Percentiles rank a stretch among this genome's conserved stretches.
These are phyloP conservation scores for Omphaloscelis lunosa DNA, from an alignment of 2,888 invertebrate species.

Conservation along the genomic window DNA sequence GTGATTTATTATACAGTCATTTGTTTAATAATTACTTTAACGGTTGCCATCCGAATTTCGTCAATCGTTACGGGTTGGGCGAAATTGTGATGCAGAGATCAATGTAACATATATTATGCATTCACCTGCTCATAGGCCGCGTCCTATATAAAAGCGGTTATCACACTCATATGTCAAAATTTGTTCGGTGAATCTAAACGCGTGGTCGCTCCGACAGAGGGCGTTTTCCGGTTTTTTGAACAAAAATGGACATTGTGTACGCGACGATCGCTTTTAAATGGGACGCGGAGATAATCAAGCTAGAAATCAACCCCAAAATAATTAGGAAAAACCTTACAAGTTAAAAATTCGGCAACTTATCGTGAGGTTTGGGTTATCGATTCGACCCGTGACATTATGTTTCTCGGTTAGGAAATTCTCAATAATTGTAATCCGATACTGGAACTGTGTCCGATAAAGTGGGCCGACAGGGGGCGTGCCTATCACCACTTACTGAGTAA, in stretches of 20 bases:
- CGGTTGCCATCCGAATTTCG: not conserved
- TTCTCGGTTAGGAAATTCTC: conserved; percentile 22
- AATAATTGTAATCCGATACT: conserved; percentile 39
- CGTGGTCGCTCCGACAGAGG: too few species aligned
- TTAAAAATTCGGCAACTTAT: not conserved
- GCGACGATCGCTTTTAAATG: too few species aligned
- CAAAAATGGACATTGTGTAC: too few species aligned
- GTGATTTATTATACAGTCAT: conserved; percentile 26
- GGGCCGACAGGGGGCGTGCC: conserved; percentile 47
- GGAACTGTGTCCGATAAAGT: conserved; percentile 46
- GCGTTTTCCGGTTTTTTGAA: too few species aligned
- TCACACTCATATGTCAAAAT: too few species aligned
- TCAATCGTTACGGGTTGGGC: not conserved
- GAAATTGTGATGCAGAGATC: not conserved
- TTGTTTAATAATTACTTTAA: not conserved
- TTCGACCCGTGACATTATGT: conserved; percentile 5
- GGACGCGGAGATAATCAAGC: too few species aligned
- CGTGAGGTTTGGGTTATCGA: conserved; percentile 14
- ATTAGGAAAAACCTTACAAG: not conserved
- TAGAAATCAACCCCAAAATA: not conserved
- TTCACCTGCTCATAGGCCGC: not conserved
- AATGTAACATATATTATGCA: not conserved
- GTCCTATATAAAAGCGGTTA: too few species aligned
- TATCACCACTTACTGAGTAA: conserved; percentile 42
- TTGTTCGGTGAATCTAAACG: too few species aligned